Evolutionary conservation across 2,797 vertebrate species (phyloP).

Genomic region (Heterohyrax brucei): DNA sequence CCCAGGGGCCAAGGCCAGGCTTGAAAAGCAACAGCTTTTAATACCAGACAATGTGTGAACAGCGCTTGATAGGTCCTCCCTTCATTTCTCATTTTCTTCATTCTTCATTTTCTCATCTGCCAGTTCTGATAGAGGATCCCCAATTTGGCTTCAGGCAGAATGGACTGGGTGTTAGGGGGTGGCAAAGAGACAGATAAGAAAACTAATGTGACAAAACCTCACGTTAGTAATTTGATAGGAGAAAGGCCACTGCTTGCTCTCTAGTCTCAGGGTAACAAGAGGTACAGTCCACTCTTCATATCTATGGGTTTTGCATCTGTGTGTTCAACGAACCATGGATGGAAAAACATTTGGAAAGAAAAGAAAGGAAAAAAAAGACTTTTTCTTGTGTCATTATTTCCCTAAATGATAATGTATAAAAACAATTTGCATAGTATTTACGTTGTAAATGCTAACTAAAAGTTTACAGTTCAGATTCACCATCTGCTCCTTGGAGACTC

Average conservation of each 20-base stretch:
- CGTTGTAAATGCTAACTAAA: no score
- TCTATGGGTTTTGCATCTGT: no score
- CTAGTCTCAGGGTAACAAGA: background rate
- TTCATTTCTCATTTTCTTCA: background rate
- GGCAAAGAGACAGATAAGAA: background rate
- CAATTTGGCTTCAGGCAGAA: background rate
- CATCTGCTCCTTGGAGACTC: no score
- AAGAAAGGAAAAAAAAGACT: no score
- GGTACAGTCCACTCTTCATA: no score
- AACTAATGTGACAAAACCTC: slow-evolving; percentile 2
- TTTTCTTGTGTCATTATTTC: no score
- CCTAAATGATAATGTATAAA: no score
- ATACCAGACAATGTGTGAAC: background rate
- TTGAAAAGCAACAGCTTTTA: background rate
- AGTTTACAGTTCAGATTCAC: no score
- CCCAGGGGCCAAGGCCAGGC: background rate
- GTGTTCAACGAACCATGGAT: no score
- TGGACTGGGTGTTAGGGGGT: background rate
- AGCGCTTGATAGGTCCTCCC: background rate
- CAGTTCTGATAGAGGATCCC: background rate
- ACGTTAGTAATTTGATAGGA: background rate
- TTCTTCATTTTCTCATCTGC: background rate
- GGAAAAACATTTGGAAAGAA: no score
- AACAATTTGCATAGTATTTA: no score
- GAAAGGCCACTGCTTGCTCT: background rate